Percentiles rank a stretch among this genome's conserved stretches.
Evolutionary conservation across 2,888 invertebrate species (phyloP).

Genomic region (Cataglyphis albicans): DNA sequence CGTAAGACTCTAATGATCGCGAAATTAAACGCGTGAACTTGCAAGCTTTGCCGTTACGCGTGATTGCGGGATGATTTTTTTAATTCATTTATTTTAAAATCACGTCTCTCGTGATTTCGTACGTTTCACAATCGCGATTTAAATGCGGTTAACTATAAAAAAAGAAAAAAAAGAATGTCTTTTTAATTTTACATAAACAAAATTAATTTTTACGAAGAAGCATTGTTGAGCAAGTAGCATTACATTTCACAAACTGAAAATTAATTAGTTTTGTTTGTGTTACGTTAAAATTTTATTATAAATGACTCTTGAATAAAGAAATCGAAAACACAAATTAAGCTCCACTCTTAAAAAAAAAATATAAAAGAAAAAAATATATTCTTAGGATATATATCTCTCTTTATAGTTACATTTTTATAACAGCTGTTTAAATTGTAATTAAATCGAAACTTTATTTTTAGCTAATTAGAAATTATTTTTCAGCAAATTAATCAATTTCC

Average conservation of each 20-base stretch:
- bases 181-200: neutral
- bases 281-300: neutral
- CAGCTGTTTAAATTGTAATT: neutral
- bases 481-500: neutral
- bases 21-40: slow-evolving; percentile 1
- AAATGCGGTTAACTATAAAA: neutral
- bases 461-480: neutral
- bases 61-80: neutral
- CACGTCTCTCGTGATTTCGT: neutral
- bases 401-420: neutral
- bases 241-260: neutral
- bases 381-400: neutral
- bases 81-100: neutral
- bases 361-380: neutral
- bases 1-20: slow-evolving; percentile 15
- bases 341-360: neutral
- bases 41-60: neutral
- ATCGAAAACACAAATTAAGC: neutral
- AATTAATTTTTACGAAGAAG: neutral
- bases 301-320: neutral
- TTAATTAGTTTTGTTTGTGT: slow-evolving; percentile 1
- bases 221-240: neutral
- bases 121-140: neutral
- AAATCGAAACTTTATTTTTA: neutral
- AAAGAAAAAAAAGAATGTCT: neutral